Evolutionary conservation across 2,797 vertebrate species (phyloP), one percentile per base, ranked within the genome.

Genomic region (Limosa lapponica): DNA sequence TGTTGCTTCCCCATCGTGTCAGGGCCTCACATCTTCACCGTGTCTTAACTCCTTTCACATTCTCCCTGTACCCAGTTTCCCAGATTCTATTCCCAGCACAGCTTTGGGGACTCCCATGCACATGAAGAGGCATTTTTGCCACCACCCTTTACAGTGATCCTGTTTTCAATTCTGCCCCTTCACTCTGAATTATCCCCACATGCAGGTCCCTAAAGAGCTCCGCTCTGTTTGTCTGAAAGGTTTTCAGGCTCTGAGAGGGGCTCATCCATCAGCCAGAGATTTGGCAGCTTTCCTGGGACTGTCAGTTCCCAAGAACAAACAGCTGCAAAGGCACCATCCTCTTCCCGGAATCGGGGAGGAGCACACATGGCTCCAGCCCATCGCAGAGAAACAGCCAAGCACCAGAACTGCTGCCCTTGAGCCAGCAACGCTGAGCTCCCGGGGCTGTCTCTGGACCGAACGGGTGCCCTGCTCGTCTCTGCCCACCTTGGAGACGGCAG

Each of bases 221-320:
- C 0, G 0, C 54, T 92, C 81, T 44, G 30, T 67, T 51, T 32
- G 44, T 25, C 59, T 81, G 82, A 65, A 55, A 64, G 39, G 81
- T 71, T 81, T 59, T 22, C 86, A 73, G 88, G 55, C 85, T 95
- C 87, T 1, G 30, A 64, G 80, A 93, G 94, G 95, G 85, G 82
- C 77, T 95, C 83, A 90, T 96, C 95, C 95, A 92, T 92, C 94
- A 96, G 44, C 43, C 6, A 0, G 66, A 77, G 64, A 8, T 64
- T 82, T 96, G 96, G 96, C 96, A 93, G 92, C 52, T 20, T 89
- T 95, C 92, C 96, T 71, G 94, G 96, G 86, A 94, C 95, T 93
- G 95, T 74, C 95, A 90, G 94, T 84, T 89, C 92, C 94, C 25
- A 39, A 90, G 94, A 92, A 90, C 79, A 36, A 89, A 10, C 88